These are phyloP conservation scores for Epinotia demarniana DNA, from an alignment of 2,888 invertebrate genomes.

Conservation along the genomic window DNA sequence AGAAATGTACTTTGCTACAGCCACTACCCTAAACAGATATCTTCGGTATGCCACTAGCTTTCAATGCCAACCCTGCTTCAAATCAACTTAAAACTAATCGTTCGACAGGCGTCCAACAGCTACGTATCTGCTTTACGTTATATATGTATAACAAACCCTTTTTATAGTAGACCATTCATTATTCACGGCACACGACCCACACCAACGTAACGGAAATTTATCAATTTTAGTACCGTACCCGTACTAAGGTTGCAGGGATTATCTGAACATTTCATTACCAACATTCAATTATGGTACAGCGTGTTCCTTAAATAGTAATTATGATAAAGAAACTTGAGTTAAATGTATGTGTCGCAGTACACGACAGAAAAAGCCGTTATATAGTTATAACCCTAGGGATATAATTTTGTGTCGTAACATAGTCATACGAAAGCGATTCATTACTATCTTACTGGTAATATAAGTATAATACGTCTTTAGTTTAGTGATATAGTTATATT, in stretches of 20 bases:
- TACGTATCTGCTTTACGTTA: slow-evolving; percentile 54
- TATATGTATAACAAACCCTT: slow-evolving; percentile 54
- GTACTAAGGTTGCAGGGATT: slow-evolving; percentile 45
- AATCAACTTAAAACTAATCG: slow-evolving; percentile 59
- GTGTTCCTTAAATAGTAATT: slow-evolving; percentile 29
- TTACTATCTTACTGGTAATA: too few species aligned
- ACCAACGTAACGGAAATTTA: slow-evolving; percentile 56
- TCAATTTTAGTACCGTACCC: slow-evolving; percentile 54
- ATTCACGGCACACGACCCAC: slow-evolving; percentile 53
- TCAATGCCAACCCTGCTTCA: slow-evolving; percentile 66
- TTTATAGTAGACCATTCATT: slow-evolving; percentile 58
- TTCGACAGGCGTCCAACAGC: slow-evolving; percentile 58
- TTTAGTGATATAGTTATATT: too few species aligned
- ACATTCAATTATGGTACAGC: slow-evolving; percentile 30
- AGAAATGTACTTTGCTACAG: slow-evolving; percentile 73
- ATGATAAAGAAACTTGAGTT: slow-evolving; percentile 11
- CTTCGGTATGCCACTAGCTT: slow-evolving; percentile 75
- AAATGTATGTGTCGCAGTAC: too few species aligned
- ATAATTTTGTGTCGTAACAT: too few species aligned
- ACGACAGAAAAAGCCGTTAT: too few species aligned
- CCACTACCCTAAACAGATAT: slow-evolving; percentile 61
- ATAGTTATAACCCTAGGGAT: too few species aligned
- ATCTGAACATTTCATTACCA: slow-evolving; percentile 33
- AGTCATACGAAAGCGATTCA: too few species aligned
- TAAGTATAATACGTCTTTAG: too few species aligned